These are phyloP conservation scores for Brachypteracias leptosomus DNA, from an alignment of 2,113 vertebrate species.

Conservation along the genomic window DNA sequence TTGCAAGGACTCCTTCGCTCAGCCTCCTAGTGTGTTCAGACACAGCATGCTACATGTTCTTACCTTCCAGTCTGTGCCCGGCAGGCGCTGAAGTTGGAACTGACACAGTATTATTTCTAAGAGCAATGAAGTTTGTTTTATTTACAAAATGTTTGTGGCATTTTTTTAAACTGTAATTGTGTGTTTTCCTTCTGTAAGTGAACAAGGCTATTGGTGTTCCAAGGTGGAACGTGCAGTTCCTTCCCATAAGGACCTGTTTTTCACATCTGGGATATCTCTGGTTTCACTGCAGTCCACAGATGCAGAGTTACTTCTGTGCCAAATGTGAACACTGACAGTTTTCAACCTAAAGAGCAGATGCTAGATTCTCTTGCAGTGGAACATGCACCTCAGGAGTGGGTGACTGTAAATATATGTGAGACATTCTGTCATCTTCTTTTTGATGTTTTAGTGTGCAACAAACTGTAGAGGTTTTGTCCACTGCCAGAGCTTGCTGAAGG, in stretches of 20 bases:
- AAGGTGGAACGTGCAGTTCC: neutral
- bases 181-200: slow-evolving; percentile 30
- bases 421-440: neutral
- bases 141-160: slow-evolving; percentile 12
- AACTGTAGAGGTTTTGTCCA: neutral
- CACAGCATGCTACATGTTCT: neutral
- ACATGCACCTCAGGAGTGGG: neutral
- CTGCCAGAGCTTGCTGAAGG: neutral
- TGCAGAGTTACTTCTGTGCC: slow-evolving; percentile 46
- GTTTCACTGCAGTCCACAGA: slow-evolving; percentile 10
- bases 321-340: slow-evolving; percentile 22
- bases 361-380: slow-evolving; percentile 4
- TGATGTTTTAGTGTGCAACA: neutral
- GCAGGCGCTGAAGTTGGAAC: slow-evolving; percentile 11
- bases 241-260: neutral
- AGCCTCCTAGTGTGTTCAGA: neutral
- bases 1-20: slow-evolving; percentile 47
- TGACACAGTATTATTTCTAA: slow-evolving; percentile 25
- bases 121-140: neutral
- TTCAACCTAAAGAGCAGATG: neutral
- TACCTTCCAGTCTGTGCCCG: neutral
- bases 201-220: neutral
- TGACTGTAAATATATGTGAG: neutral
- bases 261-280: slow-evolving; percentile 4
- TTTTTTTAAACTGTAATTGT: slow-evolving; percentile 18